These are phyloP conservation scores for Allobates femoralis DNA, from an alignment of 2,797 vertebrate genomes.

Conservation along the genomic window DNA sequence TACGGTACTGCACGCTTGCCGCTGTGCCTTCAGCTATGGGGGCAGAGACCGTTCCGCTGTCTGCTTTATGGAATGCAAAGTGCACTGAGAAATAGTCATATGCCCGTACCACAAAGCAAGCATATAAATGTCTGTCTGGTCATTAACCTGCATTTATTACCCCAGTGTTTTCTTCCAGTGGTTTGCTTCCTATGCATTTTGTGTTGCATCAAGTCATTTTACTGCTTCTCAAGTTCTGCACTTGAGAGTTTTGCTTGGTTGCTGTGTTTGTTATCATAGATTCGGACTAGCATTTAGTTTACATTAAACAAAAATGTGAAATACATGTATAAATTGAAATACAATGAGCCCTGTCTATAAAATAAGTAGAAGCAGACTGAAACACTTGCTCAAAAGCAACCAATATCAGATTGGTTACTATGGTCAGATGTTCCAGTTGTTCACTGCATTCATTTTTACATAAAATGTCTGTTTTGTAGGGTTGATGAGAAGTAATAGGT, in stretches of 20 bases:
- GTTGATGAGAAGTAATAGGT: not conserved
- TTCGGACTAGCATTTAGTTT: not conserved
- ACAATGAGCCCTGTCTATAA: not conserved
- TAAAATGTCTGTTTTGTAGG: not conserved
- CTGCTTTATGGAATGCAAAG: constrained; percentile 73
- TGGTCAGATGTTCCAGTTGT: not conserved
- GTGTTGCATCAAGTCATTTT: constrained; percentile 65
- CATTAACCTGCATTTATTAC: constrained; percentile 46
- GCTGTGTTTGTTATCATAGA: constrained; percentile 44
- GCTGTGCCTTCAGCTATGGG: constrained; percentile 67
- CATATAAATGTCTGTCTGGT: constrained; percentile 46
- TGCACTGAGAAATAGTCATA: constrained; percentile 65
- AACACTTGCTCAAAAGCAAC: not conserved
- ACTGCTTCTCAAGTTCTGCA: constrained; percentile 58
- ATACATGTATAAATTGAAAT: not conserved
- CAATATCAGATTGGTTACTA: not conserved
- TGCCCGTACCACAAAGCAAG: constrained; percentile 40
- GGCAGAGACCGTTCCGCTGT: constrained; percentile 67
- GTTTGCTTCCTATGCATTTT: constrained; percentile 59
- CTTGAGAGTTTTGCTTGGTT: constrained; percentile 58
- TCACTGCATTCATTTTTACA: not conserved
- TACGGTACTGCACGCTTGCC: constrained; percentile 90
- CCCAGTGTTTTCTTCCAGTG: constrained; percentile 23
- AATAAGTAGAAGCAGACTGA: not conserved
- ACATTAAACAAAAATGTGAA: constrained; percentile 7